Percentiles rank a stretch among this genome's conserved stretches.
These are phyloP conservation scores for Acrocephalus arundinaceus DNA, from an alignment of 2,113 vertebrate genomes.

Conservation along the genomic window DNA sequence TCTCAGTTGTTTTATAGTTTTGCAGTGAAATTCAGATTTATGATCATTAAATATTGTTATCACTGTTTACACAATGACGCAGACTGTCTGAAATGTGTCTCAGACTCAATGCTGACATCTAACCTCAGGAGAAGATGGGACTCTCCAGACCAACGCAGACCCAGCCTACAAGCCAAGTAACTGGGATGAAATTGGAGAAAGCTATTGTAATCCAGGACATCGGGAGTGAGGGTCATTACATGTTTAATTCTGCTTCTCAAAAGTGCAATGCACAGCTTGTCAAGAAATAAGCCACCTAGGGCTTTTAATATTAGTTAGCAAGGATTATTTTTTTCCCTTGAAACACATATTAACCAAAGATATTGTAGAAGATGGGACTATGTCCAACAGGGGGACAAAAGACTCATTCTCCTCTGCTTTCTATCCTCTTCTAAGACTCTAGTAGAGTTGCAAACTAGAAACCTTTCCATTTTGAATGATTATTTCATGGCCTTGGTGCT, in stretches of 20 bases:
- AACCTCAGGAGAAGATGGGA: slow-evolving; percentile 64
- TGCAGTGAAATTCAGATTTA: slow-evolving; percentile 56
- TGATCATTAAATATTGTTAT: slow-evolving; percentile 67
- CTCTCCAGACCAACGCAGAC: slow-evolving; percentile 34
- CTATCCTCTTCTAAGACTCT: not conserved
- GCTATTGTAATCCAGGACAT: not conserved
- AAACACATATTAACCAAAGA: not conserved
- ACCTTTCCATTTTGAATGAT: not conserved
- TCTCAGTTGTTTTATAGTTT: slow-evolving; percentile 45
- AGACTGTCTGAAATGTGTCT: slow-evolving; percentile 64
- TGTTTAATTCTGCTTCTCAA: not conserved
- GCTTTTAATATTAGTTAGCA: not conserved
- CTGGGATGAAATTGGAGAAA: not conserved
- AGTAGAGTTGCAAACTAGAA: not conserved
- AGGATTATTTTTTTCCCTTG: not conserved
- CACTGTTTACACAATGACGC: slow-evolving; percentile 64
- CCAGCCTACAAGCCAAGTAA: slow-evolving; percentile 5
- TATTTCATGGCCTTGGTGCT: not conserved
- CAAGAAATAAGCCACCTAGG: not conserved
- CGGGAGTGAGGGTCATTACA: not conserved
- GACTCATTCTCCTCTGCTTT: not conserved
- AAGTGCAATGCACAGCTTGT: not conserved
- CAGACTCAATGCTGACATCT: slow-evolving; percentile 30
- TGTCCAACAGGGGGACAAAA: not conserved
- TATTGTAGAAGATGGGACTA: not conserved